Evolutionary conservation across 2,888 invertebrate species (phyloP).

Genomic region (Ormyrus pomaceus): DNA sequence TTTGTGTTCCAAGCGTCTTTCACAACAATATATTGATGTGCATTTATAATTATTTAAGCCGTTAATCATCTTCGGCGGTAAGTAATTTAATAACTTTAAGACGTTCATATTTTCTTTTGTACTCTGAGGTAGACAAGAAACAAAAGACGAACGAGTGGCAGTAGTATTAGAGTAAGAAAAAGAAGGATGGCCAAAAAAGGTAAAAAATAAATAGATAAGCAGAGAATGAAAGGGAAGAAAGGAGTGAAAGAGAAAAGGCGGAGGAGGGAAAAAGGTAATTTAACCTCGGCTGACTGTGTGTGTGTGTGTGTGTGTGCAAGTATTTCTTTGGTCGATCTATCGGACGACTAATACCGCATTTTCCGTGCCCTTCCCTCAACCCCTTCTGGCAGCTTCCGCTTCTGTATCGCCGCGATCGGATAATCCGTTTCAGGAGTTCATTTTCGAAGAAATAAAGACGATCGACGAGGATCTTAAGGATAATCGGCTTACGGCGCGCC

Average conservation of each 20-base stretch:
- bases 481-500: constrained; percentile 51
- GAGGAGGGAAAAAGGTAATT: constrained; percentile 63
- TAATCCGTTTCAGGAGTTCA: constrained; percentile 64
- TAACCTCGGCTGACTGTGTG: constrained; percentile 60
- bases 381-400: constrained; percentile 45
- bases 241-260: background rate
- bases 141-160: background rate
- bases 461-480: constrained; percentile 51
- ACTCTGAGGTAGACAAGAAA: background rate
- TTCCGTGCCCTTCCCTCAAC: constrained; percentile 17
- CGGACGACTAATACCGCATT: constrained; percentile 62
- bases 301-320: constrained; percentile 29
- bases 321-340: constrained; percentile 61
- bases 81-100: constrained; percentile 1
- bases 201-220: background rate
- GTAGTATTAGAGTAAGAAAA: background rate
- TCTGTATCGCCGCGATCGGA: constrained; percentile 59
- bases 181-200: background rate
- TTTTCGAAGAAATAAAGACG: constrained; percentile 57
- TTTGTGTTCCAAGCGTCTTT: too few relatives aligned
- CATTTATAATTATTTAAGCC: background rate
- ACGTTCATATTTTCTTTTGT: constrained; percentile 25
- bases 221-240: background rate
- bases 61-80: background rate
- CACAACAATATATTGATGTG: too few relatives aligned